phyloP scores from a whole-genome alignment of 2,888 invertebrate genomes.

The Sphecodes monilicornis region DNA sequence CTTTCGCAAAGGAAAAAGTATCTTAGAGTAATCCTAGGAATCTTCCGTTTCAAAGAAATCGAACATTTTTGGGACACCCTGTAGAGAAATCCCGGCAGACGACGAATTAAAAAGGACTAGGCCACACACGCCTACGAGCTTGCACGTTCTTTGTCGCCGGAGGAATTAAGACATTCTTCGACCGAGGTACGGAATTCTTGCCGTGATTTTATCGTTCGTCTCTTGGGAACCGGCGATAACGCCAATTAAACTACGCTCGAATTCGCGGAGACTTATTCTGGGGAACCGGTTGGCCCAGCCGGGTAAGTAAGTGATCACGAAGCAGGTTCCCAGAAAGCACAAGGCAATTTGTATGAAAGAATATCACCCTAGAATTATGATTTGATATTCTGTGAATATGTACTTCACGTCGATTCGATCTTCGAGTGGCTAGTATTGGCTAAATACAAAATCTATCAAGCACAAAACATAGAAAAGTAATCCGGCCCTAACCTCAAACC shows the following conservation, averaged over 20 bases:
- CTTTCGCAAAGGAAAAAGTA: no score
- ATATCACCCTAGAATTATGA: neutral
- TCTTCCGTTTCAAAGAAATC: no score
- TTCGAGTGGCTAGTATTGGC: neutral
- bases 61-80: no score
- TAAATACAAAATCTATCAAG: no score
- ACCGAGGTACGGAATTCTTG: neutral
- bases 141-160: neutral
- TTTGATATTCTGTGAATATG: neutral
- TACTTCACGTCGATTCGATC: neutral
- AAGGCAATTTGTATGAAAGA: neutral
- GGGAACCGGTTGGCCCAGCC: neutral
- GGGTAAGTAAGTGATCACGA: neutral
- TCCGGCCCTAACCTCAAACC: no score
- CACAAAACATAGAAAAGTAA: no score
- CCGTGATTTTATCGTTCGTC: constrained; percentile 6
- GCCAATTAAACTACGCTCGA: neutral
- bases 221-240: neutral
- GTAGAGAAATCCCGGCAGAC: constrained; percentile 4
- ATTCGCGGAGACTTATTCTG: neutral
- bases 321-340: neutral
- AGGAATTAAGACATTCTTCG: neutral
- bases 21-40: no score
- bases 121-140: neutral
- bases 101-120: neutral